Base-by-base conservation (phyloP, 2,888 invertebrate species). In the Drosophila maculinotata region DNA sequence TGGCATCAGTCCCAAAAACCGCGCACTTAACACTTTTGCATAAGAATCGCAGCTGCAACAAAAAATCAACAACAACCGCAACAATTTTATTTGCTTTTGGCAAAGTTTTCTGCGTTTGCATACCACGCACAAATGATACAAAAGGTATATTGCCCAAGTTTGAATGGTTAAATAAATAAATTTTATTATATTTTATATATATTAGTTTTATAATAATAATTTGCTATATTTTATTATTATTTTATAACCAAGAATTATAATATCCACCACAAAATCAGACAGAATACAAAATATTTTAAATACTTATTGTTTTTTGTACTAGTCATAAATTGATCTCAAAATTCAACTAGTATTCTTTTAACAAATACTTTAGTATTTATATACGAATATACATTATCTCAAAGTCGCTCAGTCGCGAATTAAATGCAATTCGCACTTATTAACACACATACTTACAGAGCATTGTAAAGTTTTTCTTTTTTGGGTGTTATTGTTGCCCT, bases 11-110 rank as follows among this genome's bases (percentile, higher is more conserved):
- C 30, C 45, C 45, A 42, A 53, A 57, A 45, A 54, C 79, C 79
- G 54, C 76, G 65, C 70, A 57, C 65, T 80, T 87, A 87, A 85
- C 80, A 80, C 86, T 87, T 83, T 79, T 56, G 65, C 63, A 69
- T 58, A 75, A 65, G 84, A 84, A 77, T 74, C 59, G 67, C 73
- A 88, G 80, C 63, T 79, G 84, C 69, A 69, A 23, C 57, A 45
- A 33, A 51, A 60, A 69, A 53, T 36, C 51, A 26, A 12, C 38
- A 30, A 15, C 1, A 35, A 44, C 7, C 30, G 23, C 8, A 15
- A 12, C 12, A 63, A 72, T 83, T 72, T 44, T 79, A 76, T 81
- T 69, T 79, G 73, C 66, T 65, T 72, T 68, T 57, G 36, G 54
- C 42, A 76, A 85, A 82, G 56, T 79, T 85, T 57, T 49, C 20